phyloP scores from a whole-genome alignment of 2,797 vertebrate genomes.

The Oreonectes daqikongensis region DNA sequence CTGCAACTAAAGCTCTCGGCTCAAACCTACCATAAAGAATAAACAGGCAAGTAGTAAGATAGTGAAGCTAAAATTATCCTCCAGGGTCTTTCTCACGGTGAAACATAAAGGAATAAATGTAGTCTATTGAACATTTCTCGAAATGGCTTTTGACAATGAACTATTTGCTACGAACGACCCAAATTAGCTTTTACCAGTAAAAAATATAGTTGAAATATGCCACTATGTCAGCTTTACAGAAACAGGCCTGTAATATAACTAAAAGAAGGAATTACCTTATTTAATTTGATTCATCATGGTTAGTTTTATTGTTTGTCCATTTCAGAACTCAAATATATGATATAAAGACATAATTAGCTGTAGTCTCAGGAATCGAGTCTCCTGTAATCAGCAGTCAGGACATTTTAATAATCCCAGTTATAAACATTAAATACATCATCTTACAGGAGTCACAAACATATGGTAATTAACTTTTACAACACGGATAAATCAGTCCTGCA shows the following conservation, averaged over 20 bases:
- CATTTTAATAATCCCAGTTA: constrained; percentile 95
- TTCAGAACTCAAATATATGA: constrained; percentile 42
- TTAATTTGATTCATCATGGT: neutral
- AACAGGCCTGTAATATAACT: neutral
- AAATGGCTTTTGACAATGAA: too few relatives aligned
- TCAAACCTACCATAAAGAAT: constrained; percentile 71
- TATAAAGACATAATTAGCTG: constrained; percentile 82
- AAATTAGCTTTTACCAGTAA: neutral
- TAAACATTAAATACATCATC: constrained; percentile 93
- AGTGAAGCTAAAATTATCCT: constrained; percentile 75
- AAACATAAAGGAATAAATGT: constrained; percentile 72
- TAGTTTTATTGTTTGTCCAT: constrained; percentile 25
- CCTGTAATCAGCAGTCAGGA: constrained; percentile 87
- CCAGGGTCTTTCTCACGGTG: constrained; percentile 61
- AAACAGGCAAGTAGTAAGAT: constrained; percentile 72
- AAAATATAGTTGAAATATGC: constrained; percentile 10
- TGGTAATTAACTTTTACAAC: constrained; percentile 97
- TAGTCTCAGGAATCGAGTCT: constrained; percentile 85
- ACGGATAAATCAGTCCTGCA: constrained; percentile 90
- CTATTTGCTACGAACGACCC: neutral
- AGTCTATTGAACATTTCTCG: constrained; percentile 62
- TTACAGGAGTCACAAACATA: constrained; percentile 93
- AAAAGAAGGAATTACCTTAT: neutral
- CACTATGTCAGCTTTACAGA: neutral
- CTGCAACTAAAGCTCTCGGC: constrained; percentile 79